Evolutionary conservation across 2,888 invertebrate species (phyloP).

Genomic region (Limnephilus rhombicus): DNA sequence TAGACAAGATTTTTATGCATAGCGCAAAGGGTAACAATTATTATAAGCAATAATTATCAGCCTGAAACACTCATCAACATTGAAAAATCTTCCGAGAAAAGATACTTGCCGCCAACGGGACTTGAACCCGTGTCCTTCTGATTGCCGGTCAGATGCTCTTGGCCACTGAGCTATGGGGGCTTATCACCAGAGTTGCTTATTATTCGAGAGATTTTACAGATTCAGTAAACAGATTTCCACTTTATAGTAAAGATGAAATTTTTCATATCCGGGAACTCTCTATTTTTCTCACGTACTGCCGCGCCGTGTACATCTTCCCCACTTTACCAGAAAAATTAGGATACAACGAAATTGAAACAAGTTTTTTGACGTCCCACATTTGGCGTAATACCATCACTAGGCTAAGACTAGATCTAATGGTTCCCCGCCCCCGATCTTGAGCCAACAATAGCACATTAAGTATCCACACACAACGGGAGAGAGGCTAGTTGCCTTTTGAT

Average conservation of each 20-base stretch:
- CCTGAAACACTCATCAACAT: too few species aligned
- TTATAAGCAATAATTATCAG: too few species aligned
- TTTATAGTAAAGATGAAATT: not conserved
- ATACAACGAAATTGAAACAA: not conserved
- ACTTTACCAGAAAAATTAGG: not conserved
- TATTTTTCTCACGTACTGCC: not conserved
- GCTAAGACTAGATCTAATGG: not conserved
- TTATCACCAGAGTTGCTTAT: too few species aligned
- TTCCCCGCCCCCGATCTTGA: not conserved
- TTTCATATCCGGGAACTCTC: not conserved
- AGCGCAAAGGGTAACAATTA: too few species aligned
- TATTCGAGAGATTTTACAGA: too few species aligned
- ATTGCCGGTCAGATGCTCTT: too few species aligned
- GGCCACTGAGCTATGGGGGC: too few species aligned
- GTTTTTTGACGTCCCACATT: not conserved
- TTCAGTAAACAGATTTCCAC: not conserved
- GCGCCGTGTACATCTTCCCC: not conserved
- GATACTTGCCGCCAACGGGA: too few species aligned
- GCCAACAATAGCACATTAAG: slow-evolving; percentile 58
- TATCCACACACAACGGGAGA: slow-evolving; percentile 36
- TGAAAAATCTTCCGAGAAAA: too few species aligned
- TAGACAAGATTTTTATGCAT: too few species aligned
- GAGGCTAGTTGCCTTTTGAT: slow-evolving; percentile 50
- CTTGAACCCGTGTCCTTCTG: too few species aligned
- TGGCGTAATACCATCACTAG: not conserved